Conservation (phyloP, 1,140 invertebrate genomes). For the Drosophila insularis region DNA sequence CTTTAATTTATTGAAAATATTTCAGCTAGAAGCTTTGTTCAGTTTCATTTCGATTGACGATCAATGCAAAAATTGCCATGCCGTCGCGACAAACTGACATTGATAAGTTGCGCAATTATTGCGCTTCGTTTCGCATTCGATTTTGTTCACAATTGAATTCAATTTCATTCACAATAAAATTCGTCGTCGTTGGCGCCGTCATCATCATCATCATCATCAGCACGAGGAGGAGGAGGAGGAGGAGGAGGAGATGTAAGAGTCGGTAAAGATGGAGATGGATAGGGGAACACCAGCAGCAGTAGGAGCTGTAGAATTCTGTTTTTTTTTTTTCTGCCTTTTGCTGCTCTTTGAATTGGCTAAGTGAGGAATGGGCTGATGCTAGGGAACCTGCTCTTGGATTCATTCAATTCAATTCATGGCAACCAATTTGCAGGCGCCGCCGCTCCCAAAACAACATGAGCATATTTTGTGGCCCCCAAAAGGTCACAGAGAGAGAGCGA, state of each 20-base stretch:
- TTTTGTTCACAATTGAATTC: constrained; percentile 50
- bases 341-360: constrained; percentile 20
- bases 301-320: constrained; percentile 43
- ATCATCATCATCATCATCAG: constrained; percentile 40
- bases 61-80: constrained; percentile 2
- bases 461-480: constrained; percentile 50
- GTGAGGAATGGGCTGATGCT: not conserved
- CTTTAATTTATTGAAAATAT: constrained; percentile 6
- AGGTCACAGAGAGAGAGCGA: not conserved
- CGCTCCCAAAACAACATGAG: constrained; percentile 65
- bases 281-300: constrained; percentile 30
- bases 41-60: constrained; percentile 1
- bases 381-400: constrained; percentile 24
- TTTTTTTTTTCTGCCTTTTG: constrained; percentile 13
- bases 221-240: not conserved
- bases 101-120: constrained; percentile 60
- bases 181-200: constrained; percentile 24
- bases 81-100: constrained; percentile 30
- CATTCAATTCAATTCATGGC: constrained; percentile 60
- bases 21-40: constrained; percentile 4
- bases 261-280: no score
- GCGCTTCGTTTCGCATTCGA: constrained; percentile 47
- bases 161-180: constrained; percentile 67
- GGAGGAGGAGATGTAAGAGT: constrained; percentile 26
- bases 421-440: constrained; percentile 74